These are phyloP conservation scores for Tichodroma muraria DNA, from an alignment of 2,113 vertebrate genomes.

Conservation along the genomic window DNA sequence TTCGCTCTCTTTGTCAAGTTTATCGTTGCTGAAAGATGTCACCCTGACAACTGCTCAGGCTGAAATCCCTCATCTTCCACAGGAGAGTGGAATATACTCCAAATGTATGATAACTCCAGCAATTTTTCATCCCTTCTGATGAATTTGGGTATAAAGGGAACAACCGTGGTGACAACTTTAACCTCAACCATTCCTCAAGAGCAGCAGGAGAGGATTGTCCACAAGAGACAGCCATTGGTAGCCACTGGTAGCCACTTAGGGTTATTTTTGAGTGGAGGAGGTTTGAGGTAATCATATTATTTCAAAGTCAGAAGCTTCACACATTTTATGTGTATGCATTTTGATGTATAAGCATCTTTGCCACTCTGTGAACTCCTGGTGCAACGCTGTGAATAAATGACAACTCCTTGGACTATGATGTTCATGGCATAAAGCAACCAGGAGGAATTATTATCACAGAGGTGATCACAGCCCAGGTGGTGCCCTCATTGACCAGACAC, in stretches of 20 bases:
- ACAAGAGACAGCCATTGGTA: neutral
- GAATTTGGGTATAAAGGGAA: neutral
- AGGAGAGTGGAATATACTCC: neutral
- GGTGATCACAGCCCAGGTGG: neutral
- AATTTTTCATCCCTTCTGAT: neutral
- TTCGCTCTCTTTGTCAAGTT: neutral
- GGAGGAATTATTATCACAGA: neutral
- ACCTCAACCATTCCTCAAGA: neutral
- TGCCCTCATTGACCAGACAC: neutral
- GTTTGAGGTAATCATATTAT: neutral
- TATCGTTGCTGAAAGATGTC: neutral
- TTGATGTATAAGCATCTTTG: neutral
- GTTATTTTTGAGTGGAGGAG: neutral
- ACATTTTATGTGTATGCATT: neutral
- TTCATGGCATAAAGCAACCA: neutral
- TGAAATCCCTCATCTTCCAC: neutral
- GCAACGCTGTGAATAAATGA: neutral
- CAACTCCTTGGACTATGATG: neutral
- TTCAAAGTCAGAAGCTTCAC: neutral
- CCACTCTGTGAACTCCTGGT: neutral
- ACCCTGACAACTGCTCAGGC: neutral
- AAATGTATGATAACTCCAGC: neutral
- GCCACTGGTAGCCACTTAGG: neutral
- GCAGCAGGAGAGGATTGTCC: neutral
- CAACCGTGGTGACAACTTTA: neutral